Evolutionary conservation across 1,140 invertebrate species (phyloP).

Genomic region (Mamestra configurata): DNA sequence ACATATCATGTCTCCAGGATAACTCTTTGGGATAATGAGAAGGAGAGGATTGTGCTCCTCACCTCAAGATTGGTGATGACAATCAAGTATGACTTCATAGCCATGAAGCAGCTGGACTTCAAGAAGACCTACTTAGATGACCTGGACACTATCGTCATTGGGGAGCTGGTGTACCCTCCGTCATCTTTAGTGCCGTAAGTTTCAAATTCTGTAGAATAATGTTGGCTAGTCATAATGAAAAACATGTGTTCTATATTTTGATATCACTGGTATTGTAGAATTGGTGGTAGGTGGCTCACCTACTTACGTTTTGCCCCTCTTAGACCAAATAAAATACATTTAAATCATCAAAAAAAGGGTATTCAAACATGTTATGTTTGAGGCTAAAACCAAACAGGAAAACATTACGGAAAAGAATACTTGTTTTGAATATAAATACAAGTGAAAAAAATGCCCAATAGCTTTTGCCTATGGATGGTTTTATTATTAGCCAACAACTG

Average conservation of each 20-base stretch:
- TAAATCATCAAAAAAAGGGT: no score
- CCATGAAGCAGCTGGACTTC: slow-evolving; percentile 91
- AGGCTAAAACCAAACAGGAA: not conserved
- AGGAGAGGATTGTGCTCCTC: slow-evolving; percentile 93
- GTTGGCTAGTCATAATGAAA: no score
- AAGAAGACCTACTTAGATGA: slow-evolving; percentile 90
- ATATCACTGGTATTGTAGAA: no score
- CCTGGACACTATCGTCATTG: slow-evolving; percentile 92
- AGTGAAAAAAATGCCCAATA: not conserved
- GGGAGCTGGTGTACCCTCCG: slow-evolving; percentile 93
- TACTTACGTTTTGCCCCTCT: no score
- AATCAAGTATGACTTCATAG: slow-evolving; percentile 95
- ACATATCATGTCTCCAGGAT: slow-evolving; percentile 89
- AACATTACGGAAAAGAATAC: not conserved
- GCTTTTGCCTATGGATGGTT: not conserved
- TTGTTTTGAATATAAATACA: not conserved
- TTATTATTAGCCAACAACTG: not conserved
- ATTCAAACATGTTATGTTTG: not conserved
- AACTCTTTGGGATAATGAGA: slow-evolving; percentile 95
- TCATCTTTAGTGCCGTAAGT: slow-evolving; percentile 95
- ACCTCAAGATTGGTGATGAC: slow-evolving; percentile 91
- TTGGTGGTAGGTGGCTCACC: no score
- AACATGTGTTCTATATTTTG: no score
- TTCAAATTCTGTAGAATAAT: not conserved
- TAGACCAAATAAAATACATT: no score